These are phyloP conservation scores for Thinocorus orbignyianus DNA, from an alignment of 2,113 vertebrate genomes.

Conservation along the genomic window DNA sequence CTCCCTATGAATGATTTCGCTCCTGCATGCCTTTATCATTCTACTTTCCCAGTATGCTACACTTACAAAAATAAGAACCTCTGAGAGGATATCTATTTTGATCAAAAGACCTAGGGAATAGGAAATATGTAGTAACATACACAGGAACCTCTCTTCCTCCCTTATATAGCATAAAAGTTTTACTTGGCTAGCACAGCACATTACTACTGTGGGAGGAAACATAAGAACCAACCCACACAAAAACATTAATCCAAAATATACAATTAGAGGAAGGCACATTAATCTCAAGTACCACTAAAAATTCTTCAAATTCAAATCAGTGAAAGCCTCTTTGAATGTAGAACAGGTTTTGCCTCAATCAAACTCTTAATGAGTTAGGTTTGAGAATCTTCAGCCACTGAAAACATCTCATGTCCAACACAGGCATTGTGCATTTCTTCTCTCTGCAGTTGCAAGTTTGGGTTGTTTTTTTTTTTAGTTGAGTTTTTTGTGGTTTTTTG, in stretches of 20 bases:
- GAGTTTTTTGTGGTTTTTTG: too few relatives aligned
- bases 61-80: background rate
- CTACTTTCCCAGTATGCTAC: background rate
- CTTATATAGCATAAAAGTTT: background rate
- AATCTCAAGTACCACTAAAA: background rate
- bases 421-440: background rate
- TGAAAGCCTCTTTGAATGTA: background rate
- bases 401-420: background rate
- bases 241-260: constrained; percentile 3
- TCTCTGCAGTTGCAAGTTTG: background rate
- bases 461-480: too few relatives aligned
- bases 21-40: background rate
- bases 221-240: background rate
- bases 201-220: constrained; percentile 1
- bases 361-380: background rate
- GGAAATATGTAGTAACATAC: background rate
- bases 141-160: background rate
- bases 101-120: background rate
- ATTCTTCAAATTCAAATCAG: background rate
- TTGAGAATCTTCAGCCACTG: background rate
- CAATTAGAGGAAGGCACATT: background rate
- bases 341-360: background rate
- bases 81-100: background rate
- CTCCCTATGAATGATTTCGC: background rate
- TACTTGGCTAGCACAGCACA: background rate